These are phyloP conservation scores for Liolophura sinensis DNA, from an alignment of 1,140 invertebrate species.

Conservation along the genomic window DNA sequence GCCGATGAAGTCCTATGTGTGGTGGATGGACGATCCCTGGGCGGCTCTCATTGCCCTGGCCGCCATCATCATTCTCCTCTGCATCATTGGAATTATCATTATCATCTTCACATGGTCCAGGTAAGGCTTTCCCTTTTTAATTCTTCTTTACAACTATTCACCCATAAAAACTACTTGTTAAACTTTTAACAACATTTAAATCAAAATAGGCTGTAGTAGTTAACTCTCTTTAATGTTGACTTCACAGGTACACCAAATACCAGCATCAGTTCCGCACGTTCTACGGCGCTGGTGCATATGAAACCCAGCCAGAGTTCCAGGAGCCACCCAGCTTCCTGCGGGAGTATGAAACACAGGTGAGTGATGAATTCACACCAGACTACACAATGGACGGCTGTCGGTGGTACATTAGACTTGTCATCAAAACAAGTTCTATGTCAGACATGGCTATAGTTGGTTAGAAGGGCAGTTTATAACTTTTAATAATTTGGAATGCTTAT, in stretches of 20 bases:
- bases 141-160: too few species aligned
- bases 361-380: background rate
- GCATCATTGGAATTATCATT: slow-evolving; percentile 86
- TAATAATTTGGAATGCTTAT: background rate
- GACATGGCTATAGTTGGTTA: too few species aligned
- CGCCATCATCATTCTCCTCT: slow-evolving; percentile 81
- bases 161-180: too few species aligned
- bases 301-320: slow-evolving; percentile 38
- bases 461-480: too few species aligned
- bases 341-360: slow-evolving; percentile 48
- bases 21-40: slow-evolving; percentile 73
- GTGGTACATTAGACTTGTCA: too few species aligned
- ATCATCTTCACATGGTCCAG: slow-evolving; percentile 91
- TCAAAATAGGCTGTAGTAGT: background rate
- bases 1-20: slow-evolving; percentile 39
- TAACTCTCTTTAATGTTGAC: slow-evolving; percentile 4
- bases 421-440: too few species aligned
- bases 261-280: slow-evolving; percentile 30
- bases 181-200: too few species aligned
- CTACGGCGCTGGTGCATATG: slow-evolving; percentile 12
- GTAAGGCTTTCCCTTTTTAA: slow-evolving; percentile 60
- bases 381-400: too few species aligned
- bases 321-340: slow-evolving; percentile 43
- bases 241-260: slow-evolving; percentile 39
- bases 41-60: slow-evolving; percentile 84